Conservation (phyloP, 2,113 vertebrate species). For the Felis catus region DNA sequence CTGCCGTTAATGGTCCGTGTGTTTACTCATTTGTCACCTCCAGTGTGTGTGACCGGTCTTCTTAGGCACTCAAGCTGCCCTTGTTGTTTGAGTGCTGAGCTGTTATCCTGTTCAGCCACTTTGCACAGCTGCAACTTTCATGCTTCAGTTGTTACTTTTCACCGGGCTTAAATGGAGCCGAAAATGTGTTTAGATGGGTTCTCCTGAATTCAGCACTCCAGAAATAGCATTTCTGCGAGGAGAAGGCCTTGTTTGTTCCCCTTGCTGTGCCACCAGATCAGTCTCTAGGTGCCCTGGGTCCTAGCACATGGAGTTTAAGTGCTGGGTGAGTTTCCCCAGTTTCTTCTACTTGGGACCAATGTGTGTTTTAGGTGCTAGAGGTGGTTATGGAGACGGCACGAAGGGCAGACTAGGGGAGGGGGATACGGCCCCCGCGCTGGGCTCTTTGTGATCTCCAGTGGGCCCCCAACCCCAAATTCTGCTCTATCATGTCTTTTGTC, state of each 20-base stretch:
- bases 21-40: not conserved
- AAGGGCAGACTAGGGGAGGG: not conserved
- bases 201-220: not conserved
- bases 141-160: not conserved
- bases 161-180: not conserved
- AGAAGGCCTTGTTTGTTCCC: not conserved
- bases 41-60: not conserved
- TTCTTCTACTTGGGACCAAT: not conserved
- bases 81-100: not conserved
- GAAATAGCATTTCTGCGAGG: fast-evolving
- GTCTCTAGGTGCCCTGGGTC: not conserved
- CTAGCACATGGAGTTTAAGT: not conserved
- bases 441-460: fast-evolving
- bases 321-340: not conserved
- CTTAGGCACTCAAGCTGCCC: not conserved
- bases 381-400: not conserved
- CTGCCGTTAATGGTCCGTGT: fast-evolving
- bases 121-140: not conserved
- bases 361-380: not conserved
- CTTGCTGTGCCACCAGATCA: too few relatives aligned
- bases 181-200: not conserved
- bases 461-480: not conserved
- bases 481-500: too few relatives aligned
- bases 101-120: not conserved
- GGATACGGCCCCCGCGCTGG: not conserved